Evolutionary conservation across 2,888 invertebrate species (phyloP).

Genomic region (Argyresthia albistria): DNA sequence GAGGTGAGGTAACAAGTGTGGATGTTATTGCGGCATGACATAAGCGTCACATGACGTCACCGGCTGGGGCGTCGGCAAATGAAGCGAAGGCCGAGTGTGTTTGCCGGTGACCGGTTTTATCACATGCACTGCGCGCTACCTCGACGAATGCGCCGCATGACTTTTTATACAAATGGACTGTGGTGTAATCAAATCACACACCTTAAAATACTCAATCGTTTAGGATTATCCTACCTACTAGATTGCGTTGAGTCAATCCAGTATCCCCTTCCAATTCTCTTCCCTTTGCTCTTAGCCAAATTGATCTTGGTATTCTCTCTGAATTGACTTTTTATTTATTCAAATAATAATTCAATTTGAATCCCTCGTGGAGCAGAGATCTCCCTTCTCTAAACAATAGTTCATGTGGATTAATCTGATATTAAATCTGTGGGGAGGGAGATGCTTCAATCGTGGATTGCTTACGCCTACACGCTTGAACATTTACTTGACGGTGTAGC

Average conservation of each 20-base stretch:
- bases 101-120: constrained; percentile 44
- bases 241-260: too few species aligned
- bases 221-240: too few species aligned
- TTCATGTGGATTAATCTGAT: too few species aligned
- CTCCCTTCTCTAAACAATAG: too few species aligned
- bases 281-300: too few species aligned
- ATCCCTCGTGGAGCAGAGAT: background rate
- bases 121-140: constrained; percentile 1
- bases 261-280: too few species aligned
- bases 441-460: constrained; percentile 20
- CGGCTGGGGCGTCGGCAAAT: constrained; percentile 49
- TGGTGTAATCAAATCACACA: too few species aligned
- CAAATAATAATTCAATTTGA: background rate
- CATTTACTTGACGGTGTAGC: constrained; percentile 16
- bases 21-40: constrained; percentile 43
- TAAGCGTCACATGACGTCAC: constrained; percentile 61
- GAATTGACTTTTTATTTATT: background rate
- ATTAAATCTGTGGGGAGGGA: background rate
- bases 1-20: too few species aligned
- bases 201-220: too few species aligned
- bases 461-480: constrained; percentile 36
- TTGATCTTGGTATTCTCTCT: background rate
- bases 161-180: too few species aligned
- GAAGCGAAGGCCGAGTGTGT: constrained; percentile 56
- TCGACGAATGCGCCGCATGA: background rate